Percentiles rank a stretch among this genome's conserved stretches.
phyloP scores from a whole-genome alignment of 2,113 vertebrate species.

The Lipotes vexillifer region DNA sequence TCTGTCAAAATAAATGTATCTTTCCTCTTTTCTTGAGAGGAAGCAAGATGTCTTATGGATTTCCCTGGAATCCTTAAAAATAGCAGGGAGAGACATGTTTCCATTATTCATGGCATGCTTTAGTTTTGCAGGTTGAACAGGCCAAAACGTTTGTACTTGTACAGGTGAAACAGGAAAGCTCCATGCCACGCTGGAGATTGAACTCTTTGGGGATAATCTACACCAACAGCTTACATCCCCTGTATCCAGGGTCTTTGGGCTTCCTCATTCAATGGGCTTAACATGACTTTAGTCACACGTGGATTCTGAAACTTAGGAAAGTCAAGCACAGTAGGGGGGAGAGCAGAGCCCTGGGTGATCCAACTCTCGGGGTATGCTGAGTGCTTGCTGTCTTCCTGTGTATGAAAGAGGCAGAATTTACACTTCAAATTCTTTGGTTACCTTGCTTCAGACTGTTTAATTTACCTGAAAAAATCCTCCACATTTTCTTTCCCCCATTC shows the following conservation, averaged over 20 bases:
- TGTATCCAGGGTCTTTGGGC: neutral
- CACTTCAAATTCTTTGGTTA: neutral
- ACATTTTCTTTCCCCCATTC: neutral
- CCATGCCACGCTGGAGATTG: neutral
- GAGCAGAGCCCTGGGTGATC: accelerated
- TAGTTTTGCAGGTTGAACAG: neutral
- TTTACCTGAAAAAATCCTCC: neutral
- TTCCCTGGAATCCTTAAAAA: conserved; percentile 41
- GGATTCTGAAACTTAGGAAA: neutral
- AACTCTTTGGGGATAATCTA: neutral
- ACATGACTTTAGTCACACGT: neutral
- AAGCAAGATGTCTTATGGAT: conserved; percentile 46
- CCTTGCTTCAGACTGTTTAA: neutral
- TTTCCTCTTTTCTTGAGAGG: conserved; percentile 32
- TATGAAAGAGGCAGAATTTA: neutral
- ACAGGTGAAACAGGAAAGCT: neutral
- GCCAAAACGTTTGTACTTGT: neutral
- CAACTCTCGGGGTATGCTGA: accelerated
- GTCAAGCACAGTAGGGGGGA: neutral
- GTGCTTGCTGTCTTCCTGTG: neutral
- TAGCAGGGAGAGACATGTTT: neutral
- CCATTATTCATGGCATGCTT: neutral
- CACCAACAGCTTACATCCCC: neutral
- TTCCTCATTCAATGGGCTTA: neutral
- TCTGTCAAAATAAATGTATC: conserved; percentile 50